A percentile compares a stretch with the other conserved stretches of the same genome.
These are phyloP conservation scores for Acinonyx jubatus DNA, from an alignment of 2,113 vertebrate species.

Conservation along the genomic window DNA sequence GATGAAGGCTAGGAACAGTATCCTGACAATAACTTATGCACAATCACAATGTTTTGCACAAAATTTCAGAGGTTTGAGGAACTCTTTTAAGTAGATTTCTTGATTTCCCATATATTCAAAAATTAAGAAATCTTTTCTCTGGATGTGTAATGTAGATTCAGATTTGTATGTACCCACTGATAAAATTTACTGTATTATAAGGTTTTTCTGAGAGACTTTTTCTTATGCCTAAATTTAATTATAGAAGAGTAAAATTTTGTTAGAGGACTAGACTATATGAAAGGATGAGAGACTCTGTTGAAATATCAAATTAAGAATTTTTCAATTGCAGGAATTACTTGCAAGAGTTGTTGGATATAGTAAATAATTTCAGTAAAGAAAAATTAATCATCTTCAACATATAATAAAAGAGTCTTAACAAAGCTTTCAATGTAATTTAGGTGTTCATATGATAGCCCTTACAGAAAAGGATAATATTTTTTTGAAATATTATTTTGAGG, in stretches of 20 bases:
- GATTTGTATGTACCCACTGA: background rate
- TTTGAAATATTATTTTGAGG: background rate
- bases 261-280: background rate
- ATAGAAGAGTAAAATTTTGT: background rate
- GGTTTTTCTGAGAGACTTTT: background rate
- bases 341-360: background rate
- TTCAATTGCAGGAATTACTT: background rate
- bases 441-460: background rate
- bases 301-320: background rate
- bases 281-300: background rate
- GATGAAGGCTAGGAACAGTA: background rate
- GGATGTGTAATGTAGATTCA: background rate
- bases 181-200: background rate
- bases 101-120: background rate
- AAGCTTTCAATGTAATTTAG: background rate
- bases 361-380: background rate
- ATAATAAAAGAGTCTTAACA: background rate
- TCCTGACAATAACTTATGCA: background rate
- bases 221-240: background rate
- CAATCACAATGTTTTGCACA: background rate
- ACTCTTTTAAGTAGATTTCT: background rate
- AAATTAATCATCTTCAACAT: background rate
- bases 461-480: fast-evolving
- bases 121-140: background rate
- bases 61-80: background rate